phyloP scores from a whole-genome alignment of 92 coral and sea anemone genomes.

The Paramuricea clavata region DNA sequence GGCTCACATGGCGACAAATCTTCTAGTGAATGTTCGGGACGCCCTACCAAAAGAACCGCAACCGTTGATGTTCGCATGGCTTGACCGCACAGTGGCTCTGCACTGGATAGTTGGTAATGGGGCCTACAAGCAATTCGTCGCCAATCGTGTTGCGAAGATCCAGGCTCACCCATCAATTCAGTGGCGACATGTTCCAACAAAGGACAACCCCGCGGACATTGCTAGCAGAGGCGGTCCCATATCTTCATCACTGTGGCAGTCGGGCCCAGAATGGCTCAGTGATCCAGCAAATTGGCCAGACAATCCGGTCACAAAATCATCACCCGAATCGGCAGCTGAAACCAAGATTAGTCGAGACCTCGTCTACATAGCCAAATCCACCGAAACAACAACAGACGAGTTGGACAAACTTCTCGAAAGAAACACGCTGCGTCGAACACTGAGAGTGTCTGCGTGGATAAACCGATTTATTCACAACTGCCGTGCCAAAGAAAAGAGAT shows the following conservation, averaged over 20 bases:
- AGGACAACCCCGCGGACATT: not conserved
- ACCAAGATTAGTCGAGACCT: conserved; percentile 4
- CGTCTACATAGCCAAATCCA: no score
- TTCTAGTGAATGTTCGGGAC: not conserved
- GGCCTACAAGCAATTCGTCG: not conserved
- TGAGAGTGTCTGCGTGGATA: no score
- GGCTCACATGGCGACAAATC: conserved; percentile 5
- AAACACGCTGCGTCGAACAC: no score
- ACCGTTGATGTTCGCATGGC: conserved; percentile 33
- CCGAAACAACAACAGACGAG: no score
- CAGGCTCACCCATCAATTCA: not conserved
- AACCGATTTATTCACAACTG: no score
- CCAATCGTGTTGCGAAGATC: conserved; percentile 25
- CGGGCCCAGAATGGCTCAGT: conserved; percentile 25
- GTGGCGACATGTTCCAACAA: not conserved
- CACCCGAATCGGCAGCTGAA: not conserved
- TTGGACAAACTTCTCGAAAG: no score
- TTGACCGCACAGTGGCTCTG: conserved; percentile 5
- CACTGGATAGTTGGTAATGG: conserved; percentile 1
- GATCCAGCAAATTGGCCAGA: not conserved
- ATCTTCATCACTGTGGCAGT: conserved; percentile 2
- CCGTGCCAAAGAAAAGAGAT: no score
- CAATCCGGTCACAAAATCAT: not conserved
- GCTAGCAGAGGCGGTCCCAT: conserved; percentile 2
- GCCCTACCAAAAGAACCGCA: conserved; percentile 6